Evolutionary conservation across 2,888 invertebrate species (phyloP), one percentile per base, ranked within the genome.

Genomic region (Lydus trimaculatus): DNA sequence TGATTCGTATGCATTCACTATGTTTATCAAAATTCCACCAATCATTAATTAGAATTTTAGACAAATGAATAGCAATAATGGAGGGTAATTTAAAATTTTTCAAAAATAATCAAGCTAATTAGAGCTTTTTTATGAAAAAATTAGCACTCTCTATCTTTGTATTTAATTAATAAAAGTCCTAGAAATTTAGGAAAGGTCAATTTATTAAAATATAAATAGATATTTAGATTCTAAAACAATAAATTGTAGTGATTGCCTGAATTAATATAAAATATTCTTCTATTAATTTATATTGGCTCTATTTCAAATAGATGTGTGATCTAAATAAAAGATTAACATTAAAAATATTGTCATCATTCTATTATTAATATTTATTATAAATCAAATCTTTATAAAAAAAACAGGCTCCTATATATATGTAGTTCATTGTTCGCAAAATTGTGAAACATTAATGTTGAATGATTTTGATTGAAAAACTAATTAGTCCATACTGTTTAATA

Each of bases 241-340:
- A 63, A 64, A 69, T 66, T 61, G 64, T 64, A 25, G 61, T 69
- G 61, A 66, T 69, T 63, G 66, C 43, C 39, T 69, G 52, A 64
- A 69, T 69, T 69, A 69, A 64, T 31, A 64, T 66, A 33, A 62
- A 68, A 58, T 63, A 36, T 60, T 43, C 28, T n/a, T n/a, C 65
- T 48, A 63, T 63, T 58, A 69, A 69, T 69, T 65, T 65, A 69
- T 62, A 43, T 43, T 43, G 33, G 39, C 28, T 66, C 63, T 63
- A 28, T 63, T 63, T 31, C 20, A 58, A 36, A n/a, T 52, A 31
- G 23, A 25, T 39, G 52, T 61, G 23, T 56, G 52, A 52, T 31
- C 60, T 52, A 23, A 66, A 56, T 66, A 61, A 31, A 31, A 13
- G 33, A 20, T 62, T 23, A 43, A 61, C 33, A 39, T 20, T 2